A percentile compares a stretch with the other conserved stretches of the same genome.
These are phyloP conservation scores for Lagodon rhomboides DNA, from an alignment of 2,797 vertebrate species.

Conservation along the genomic window DNA sequence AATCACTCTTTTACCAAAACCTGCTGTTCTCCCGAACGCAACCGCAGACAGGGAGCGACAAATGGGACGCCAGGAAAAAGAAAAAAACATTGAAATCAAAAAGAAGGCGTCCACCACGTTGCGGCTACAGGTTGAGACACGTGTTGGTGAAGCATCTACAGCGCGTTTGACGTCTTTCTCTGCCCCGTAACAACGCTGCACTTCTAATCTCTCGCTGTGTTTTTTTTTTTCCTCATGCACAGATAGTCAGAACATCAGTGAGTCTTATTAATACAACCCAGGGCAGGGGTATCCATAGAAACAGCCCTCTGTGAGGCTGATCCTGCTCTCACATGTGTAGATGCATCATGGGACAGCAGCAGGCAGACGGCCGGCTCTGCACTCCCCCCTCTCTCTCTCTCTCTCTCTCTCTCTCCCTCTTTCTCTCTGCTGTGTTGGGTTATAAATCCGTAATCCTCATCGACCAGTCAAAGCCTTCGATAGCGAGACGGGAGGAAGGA, in stretches of 20 bases:
- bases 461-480: slow-evolving; percentile 47
- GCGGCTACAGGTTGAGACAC: slow-evolving; percentile 19
- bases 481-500: slow-evolving; percentile 20
- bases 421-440: slow-evolving; percentile 32
- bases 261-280: slow-evolving; percentile 56
- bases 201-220: slow-evolving; percentile 40
- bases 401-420: slow-evolving; percentile 29
- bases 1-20: slow-evolving; percentile 19
- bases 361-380: slow-evolving; percentile 37
- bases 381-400: slow-evolving; percentile 24
- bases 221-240: slow-evolving; percentile 9
- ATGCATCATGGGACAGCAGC: slow-evolving; percentile 67
- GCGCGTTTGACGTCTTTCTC: slow-evolving; percentile 13
- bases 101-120: slow-evolving; percentile 7
- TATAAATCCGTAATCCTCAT: slow-evolving; percentile 54
- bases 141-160: slow-evolving; percentile 6
- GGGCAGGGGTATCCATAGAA: slow-evolving; percentile 83
- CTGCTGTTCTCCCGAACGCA: slow-evolving; percentile 8
- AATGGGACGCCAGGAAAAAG: neutral
- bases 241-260: slow-evolving; percentile 53
- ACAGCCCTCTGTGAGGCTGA: slow-evolving; percentile 72
- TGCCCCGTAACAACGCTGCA: slow-evolving; percentile 21
- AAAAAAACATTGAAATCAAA: slow-evolving; percentile 56
- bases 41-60: slow-evolving; percentile 7
- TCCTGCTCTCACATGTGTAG: slow-evolving; percentile 57